These are phyloP conservation scores for Embiotoca jacksoni DNA, from an alignment of 2,113 vertebrate species.

Conservation along the genomic window DNA sequence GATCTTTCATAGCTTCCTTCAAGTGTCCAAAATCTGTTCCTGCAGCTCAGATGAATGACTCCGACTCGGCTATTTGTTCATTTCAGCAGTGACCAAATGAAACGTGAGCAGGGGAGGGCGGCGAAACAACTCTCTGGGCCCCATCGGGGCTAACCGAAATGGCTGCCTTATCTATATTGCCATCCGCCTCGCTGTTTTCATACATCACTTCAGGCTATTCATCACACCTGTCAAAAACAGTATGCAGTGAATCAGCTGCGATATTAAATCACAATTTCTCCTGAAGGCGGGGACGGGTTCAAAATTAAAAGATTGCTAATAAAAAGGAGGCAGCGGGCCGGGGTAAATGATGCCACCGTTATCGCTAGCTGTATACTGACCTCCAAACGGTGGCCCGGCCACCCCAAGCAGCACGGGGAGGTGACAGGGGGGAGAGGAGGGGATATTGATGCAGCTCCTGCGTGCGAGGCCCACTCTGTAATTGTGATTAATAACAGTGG, in stretches of 20 bases:
- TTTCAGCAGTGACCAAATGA: constrained; percentile 77
- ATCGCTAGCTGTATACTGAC: constrained; percentile 87
- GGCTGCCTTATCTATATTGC: constrained; percentile 86
- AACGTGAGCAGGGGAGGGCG: constrained; percentile 73
- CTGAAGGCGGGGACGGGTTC: constrained; percentile 74
- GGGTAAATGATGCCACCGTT: constrained; percentile 82
- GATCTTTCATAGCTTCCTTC: constrained; percentile 61
- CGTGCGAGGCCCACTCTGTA: constrained; percentile 90
- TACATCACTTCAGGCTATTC: constrained; percentile 86
- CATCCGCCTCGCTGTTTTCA: constrained; percentile 86
- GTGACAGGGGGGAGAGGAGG: constrained; percentile 78
- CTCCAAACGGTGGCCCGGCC: constrained; percentile 86
- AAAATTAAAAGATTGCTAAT: constrained; percentile 87
- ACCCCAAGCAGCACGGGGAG: constrained; percentile 78
- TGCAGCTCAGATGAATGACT: constrained; percentile 66
- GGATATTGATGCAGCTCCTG: constrained; percentile 89
- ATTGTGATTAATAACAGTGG: constrained; percentile 99
- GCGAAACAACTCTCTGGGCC: constrained; percentile 61
- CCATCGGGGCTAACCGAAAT: constrained; percentile 78
- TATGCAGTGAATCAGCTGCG: constrained; percentile 84
- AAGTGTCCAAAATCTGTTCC: constrained; percentile 52
- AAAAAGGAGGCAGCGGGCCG: constrained; percentile 81
- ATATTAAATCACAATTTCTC: constrained; percentile 86
- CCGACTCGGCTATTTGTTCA: constrained; percentile 76
- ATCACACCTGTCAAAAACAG: constrained; percentile 85